phyloP scores from a whole-genome alignment of 2,113 vertebrate species.

The Macheiramphus alcinus region DNA sequence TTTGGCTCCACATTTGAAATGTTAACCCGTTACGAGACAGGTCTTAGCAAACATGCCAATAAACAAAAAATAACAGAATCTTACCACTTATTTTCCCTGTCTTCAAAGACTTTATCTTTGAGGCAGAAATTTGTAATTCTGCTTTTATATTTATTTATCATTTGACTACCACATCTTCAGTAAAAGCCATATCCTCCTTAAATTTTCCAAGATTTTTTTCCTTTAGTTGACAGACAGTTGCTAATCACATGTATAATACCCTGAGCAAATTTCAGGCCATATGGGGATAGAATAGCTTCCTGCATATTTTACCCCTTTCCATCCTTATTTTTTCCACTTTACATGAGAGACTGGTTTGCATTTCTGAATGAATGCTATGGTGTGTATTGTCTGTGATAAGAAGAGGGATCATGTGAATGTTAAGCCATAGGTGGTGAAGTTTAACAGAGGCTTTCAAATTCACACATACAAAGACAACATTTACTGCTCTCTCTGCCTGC shows the following conservation, averaged over 20 bases:
- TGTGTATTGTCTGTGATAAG: not conserved
- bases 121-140: not conserved
- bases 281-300: slow-evolving; percentile 40
- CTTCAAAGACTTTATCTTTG: not conserved
- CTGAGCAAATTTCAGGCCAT: slow-evolving; percentile 62
- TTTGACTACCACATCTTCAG: not conserved
- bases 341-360: not conserved
- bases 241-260: slow-evolving; percentile 48
- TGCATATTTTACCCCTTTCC: slow-evolving; percentile 37
- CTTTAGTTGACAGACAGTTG: slow-evolving; percentile 46
- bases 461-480: not conserved
- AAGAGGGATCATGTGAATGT: not conserved
- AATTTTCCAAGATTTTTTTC: not conserved
- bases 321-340: not conserved
- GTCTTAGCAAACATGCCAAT: not conserved
- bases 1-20: not conserved
- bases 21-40: not conserved
- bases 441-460: not conserved
- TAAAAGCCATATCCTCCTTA: not conserved
- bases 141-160: not conserved
- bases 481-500: not conserved
- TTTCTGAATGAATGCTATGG: not conserved
- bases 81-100: not conserved
- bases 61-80: not conserved
- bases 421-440: not conserved